Base-by-base conservation (phyloP, 2,888 invertebrate species). In the Trichacis sp. region DNA sequence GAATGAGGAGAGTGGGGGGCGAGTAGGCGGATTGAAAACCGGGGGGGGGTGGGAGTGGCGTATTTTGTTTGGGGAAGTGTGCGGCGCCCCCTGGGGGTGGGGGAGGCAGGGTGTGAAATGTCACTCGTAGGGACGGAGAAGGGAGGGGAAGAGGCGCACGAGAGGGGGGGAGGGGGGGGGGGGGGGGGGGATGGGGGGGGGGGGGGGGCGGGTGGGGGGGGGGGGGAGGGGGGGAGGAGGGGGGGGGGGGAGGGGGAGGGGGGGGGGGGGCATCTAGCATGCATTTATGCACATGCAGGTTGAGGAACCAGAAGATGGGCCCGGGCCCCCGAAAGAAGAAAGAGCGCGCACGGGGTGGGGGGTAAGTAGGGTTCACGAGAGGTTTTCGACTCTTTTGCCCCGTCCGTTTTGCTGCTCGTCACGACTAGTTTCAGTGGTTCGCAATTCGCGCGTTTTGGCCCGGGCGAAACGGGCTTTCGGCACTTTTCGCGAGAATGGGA, bases 321-420 rank as follows among this genome's bases (percentile, higher is more conserved):
- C 77, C 62, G 70, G 74, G 75, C 77, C 63, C 69, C 58, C 70
- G 73, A 79, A 79, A 75, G 75, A 77, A 76, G 51, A 48, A 65
- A 48, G 24, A 3, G 8, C 24, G 24, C 4, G 4, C 24, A 24
- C 3, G 24, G 67, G 65, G 82, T 81, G 83, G 84, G 83, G 82
- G 84, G 84, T 80, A 84, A 79, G 83, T 83, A 84, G 82, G 83
- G 84, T 84, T 84, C 83, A 84, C 80, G 75, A 75, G 82, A 84
- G 84, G 83, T 84, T 84, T 83, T 84, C 84, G 83, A 84, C 84
- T 84, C 80, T 79, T 79, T 75, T 73, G 77, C 72, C 77, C 74
- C n/a, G 72, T 64, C 58, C 72, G 70, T 53, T 57, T 71, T n/a
- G n/a, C n/a, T n/a, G 74, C 73, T 74, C 76, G 74, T 76, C 76